Base-by-base conservation (phyloP, 1,140 invertebrate genomes). In the Achroia grisella region DNA sequence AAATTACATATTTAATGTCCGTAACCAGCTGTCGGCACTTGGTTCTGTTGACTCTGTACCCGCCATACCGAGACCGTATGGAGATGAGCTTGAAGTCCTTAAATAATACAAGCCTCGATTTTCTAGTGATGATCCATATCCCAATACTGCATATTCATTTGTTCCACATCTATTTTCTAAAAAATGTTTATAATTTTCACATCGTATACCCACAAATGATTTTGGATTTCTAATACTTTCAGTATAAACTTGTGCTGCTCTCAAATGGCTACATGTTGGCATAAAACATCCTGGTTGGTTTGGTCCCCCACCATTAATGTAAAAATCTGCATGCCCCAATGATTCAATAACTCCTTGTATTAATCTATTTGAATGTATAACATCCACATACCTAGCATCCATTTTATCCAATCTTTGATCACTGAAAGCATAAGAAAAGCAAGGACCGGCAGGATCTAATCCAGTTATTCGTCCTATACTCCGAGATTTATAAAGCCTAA, bases 321-420 rank as follows among this genome's bases (percentile, higher is more conserved):
- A 91, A 57, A 90, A 92, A 64, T 93, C 91, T 5, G 87, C 86
- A 56, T 90, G 86, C 2, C 90, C 90, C 8, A 92, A 65, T 0
- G 90, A 62, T 45, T 88, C 76, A 10, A 86, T 65, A 31, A 90
- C 89, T 1, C 91, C 91, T 58, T 89, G 86, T 10, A 81, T 45
- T 47, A 87, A 75, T 58, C 78, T 87, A 57, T 91, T 90, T 0
- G 91, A 89, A 61, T 93, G 91, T 29, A 93, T 87, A 0, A 90
- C 84, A 51, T 91, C 89, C 0, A 92, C 90, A 53, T 89, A 90
- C 1, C 64, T 40, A 0, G 88, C 91, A 56, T 92, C 91, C 29
- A 65, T 74, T 57, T 86, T 86, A 59, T 92, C 90, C 8, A 93
- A 68, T 41, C 90, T 78, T 31, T 86, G 78, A 10, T 80, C 77